A percentile compares a stretch with the other conserved stretches of the same genome.
Evolutionary conservation across 2,113 vertebrate genomes (phyloP).

Genomic region (Prinia subflava): DNA sequence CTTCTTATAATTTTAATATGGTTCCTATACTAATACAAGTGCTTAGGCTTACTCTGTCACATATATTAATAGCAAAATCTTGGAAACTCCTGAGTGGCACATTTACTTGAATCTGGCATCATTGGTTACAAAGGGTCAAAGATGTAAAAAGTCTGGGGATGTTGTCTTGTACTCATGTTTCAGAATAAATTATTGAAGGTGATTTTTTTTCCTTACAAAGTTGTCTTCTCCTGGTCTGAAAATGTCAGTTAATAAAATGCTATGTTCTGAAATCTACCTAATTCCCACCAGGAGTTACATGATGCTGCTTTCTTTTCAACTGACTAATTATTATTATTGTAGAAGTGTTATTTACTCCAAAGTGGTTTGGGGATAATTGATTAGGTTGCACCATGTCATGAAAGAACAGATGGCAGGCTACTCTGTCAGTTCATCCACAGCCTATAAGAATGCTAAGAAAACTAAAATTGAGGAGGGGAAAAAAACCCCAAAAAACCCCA

Average conservation of each 20-base stretch:
- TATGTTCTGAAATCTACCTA: conserved; percentile 46
- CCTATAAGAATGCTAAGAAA: conserved; percentile 39
- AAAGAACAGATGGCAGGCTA: conserved; percentile 82
- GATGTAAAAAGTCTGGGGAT: background rate
- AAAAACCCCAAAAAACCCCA: background rate
- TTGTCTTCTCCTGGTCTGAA: background rate
- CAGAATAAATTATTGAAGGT: background rate
- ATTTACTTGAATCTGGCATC: background rate
- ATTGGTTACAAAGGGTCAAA: background rate
- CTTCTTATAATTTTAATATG: background rate
- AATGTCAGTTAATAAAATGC: background rate
- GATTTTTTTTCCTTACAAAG: background rate
- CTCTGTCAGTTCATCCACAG: conserved; percentile 35
- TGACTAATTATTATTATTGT: conserved; percentile 68
- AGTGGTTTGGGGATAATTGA: conserved; percentile 77
- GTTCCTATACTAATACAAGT: background rate
- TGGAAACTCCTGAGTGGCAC: background rate
- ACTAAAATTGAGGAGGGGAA: conserved; percentile 22
- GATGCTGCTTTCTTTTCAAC: conserved; percentile 64
- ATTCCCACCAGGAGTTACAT: conserved; percentile 14
- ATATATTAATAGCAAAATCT: background rate
- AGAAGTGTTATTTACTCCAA: conserved; percentile 69
- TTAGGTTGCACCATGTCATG: conserved; percentile 82
- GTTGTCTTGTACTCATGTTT: background rate
- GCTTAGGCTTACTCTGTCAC: background rate